Evolutionary conservation across 2,888 invertebrate genomes (phyloP).

Genomic region (Sabatieria punctata): DNA sequence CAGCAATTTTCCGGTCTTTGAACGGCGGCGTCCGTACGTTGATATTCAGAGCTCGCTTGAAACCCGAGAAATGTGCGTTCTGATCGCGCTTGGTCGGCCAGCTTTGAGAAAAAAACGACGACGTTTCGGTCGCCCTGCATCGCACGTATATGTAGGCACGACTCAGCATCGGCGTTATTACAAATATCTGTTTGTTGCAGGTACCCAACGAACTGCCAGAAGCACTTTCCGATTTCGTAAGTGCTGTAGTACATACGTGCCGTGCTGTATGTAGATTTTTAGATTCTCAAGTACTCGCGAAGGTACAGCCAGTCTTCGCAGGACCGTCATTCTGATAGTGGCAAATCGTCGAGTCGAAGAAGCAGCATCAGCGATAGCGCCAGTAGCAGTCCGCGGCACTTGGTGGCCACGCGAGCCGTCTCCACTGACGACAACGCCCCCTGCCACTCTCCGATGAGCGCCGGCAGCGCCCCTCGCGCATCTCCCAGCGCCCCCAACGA

Average conservation of each 20-base stretch:
- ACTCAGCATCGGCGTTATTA: too few species aligned
- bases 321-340: conserved; percentile 1
- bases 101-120: too few species aligned
- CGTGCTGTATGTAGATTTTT: too few species aligned
- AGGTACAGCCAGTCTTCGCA: conserved; percentile 11
- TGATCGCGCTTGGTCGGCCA: too few species aligned
- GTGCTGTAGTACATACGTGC: too few species aligned
- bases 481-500: conserved; percentile 22
- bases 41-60: too few species aligned
- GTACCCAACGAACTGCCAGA: conserved; percentile 22
- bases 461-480: conserved; percentile 19
- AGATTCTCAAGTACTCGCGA: conserved; percentile 25
- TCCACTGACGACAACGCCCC: conserved; percentile 15
- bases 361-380: neutral
- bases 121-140: too few species aligned
- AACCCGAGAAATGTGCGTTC: too few species aligned
- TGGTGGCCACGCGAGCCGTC: neutral
- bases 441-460: conserved; percentile 25
- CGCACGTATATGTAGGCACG: too few species aligned
- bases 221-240: conserved; percentile 28
- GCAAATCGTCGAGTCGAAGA: neutral
- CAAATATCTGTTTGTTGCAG: neutral
- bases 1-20: too few species aligned
- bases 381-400: neutral
- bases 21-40: too few species aligned